Conservation (phyloP, 2,888 invertebrate genomes). For the Pomacea canaliculata region DNA sequence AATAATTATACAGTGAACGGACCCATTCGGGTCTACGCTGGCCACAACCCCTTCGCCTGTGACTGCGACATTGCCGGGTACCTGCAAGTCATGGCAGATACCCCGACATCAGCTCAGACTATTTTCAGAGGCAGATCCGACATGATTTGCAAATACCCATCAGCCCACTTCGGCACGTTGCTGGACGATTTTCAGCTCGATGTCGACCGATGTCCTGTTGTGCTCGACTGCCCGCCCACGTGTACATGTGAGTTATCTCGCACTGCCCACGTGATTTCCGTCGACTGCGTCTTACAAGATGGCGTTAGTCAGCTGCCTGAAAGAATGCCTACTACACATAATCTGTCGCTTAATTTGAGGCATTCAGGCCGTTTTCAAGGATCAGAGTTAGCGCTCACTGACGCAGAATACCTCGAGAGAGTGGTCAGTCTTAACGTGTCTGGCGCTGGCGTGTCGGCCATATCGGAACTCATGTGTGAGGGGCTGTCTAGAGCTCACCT, state of each 20-base stretch:
- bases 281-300: constrained; percentile 8
- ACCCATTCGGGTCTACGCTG: constrained; percentile 2
- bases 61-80: constrained; percentile 15
- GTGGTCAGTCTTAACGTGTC: constrained; percentile 14
- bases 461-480: constrained; percentile 13
- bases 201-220: constrained; percentile 9
- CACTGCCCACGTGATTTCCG: background rate
- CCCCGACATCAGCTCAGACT: background rate
- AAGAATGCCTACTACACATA: background rate
- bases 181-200: constrained; percentile 1
- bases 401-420: constrained; percentile 5
- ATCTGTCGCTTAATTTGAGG: constrained; percentile 3
- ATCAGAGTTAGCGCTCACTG: background rate
- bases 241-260: constrained; percentile 10
- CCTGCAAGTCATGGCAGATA: background rate
- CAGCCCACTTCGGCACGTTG: background rate
- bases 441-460: background rate
- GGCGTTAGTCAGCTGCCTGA: background rate
- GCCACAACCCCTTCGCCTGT: constrained; percentile 18
- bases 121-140: background rate
- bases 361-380: background rate
- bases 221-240: constrained; percentile 2
- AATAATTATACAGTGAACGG: background rate
- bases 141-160: constrained; percentile 9
- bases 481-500: background rate